Conservation (phyloP, 1,140 invertebrate species). For the Gryon sp. region DNA sequence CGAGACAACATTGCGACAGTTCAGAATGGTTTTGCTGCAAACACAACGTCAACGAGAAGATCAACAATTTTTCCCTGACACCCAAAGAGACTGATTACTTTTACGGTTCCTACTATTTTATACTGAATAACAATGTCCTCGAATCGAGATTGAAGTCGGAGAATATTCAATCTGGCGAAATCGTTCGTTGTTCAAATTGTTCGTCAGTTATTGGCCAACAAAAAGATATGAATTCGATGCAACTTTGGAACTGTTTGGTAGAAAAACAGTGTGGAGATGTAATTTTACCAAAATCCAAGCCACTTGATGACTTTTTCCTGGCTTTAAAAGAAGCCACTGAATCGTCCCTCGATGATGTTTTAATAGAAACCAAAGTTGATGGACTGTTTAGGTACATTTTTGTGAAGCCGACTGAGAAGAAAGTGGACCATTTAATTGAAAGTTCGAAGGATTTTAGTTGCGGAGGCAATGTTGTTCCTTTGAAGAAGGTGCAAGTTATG, state of each 20-base stretch:
- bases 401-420: constrained; percentile 72
- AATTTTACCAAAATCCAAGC: constrained; percentile 36
- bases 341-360: constrained; percentile 66
- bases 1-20: constrained; percentile 69
- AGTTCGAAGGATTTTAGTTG: constrained; percentile 32
- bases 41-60: constrained; percentile 40
- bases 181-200: constrained; percentile 70
- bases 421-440: constrained; percentile 70
- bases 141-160: constrained; percentile 46
- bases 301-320: constrained; percentile 72
- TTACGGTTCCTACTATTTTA: constrained; percentile 69
- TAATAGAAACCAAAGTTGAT: constrained; percentile 66
- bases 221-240: constrained; percentile 56
- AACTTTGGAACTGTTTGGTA: constrained; percentile 74
- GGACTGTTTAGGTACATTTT: constrained; percentile 68
- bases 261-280: constrained; percentile 57
- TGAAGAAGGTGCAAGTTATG: constrained; percentile 62
- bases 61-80: constrained; percentile 45
- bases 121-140: constrained; percentile 67
- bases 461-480: constrained; percentile 48
- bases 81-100: constrained; percentile 72
- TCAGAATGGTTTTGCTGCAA: constrained; percentile 76
- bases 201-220: constrained; percentile 68
- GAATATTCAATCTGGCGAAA: no score
- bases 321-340: constrained; percentile 66